Conservation (phyloP, 2,113 vertebrate genomes). For the Ophiodon elongatus region DNA sequence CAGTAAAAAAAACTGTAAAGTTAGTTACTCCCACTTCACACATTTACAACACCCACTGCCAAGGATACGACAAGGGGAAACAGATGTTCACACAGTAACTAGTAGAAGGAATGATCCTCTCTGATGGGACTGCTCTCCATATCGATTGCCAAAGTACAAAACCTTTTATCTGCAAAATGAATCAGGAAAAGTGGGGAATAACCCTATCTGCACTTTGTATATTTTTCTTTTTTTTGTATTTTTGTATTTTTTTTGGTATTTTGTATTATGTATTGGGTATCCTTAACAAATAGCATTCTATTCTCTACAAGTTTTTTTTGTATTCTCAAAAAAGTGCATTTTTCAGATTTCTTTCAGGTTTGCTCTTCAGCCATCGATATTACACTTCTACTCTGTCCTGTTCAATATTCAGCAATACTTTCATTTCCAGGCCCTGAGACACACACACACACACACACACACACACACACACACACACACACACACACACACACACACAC, state of each 20-base stretch:
- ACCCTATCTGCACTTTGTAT: no score
- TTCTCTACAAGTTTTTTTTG: no score
- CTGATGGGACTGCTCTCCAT: not conserved
- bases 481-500: not conserved
- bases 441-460: not conserved
- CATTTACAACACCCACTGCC: not conserved
- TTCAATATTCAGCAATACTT: not conserved
- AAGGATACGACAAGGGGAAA: not conserved
- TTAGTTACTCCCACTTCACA: not conserved
- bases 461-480: constrained; percentile 63
- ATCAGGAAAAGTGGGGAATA: no score
- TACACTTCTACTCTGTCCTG: not conserved
- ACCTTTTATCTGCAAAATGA: no score
- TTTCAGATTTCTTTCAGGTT: no score
- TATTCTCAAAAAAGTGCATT: no score
- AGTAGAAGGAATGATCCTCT: not conserved
- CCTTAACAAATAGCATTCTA: no score
- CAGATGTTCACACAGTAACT: not conserved
- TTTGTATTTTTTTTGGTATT: no score
- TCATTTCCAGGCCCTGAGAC: not conserved
- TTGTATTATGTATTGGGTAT: no score
- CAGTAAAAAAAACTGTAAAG: not conserved
- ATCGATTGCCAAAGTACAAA: no score
- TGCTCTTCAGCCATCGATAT: no score
- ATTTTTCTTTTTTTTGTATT: no score